These are phyloP conservation scores for Pseudomyrmex flavicornis DNA, from an alignment of 1,140 invertebrate genomes.

Conservation along the genomic window DNA sequence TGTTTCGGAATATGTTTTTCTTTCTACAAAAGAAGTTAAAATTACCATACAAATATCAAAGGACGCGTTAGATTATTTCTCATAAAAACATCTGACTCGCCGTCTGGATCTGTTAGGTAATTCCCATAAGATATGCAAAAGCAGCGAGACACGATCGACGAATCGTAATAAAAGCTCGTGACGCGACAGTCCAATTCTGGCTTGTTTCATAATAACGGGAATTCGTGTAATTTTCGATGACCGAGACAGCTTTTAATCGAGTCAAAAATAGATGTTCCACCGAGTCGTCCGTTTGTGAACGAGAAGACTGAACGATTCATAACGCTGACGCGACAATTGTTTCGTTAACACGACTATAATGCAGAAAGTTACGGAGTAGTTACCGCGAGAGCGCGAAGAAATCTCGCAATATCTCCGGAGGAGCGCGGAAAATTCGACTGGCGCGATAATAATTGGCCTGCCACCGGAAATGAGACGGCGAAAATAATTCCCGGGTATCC, in stretches of 20 bases:
- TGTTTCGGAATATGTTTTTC: background rate
- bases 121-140: background rate
- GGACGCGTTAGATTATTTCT: background rate
- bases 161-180: constrained; percentile 15
- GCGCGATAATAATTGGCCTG: constrained; percentile 40
- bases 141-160: background rate
- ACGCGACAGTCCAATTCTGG: background rate
- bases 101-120: constrained; percentile 1
- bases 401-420: background rate
- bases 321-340: constrained; percentile 39
- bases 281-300: background rate
- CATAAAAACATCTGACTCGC: background rate
- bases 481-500: constrained; percentile 48
- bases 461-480: constrained; percentile 33
- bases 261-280: no score
- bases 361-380: constrained; percentile 48
- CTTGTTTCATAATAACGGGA: constrained; percentile 15
- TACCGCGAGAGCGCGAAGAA: background rate
- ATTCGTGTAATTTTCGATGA: constrained; percentile 21
- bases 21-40: background rate
- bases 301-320: background rate
- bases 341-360: constrained; percentile 54
- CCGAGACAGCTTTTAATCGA: background rate
- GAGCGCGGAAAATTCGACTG: constrained; percentile 29
- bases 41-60: background rate